Evolutionary conservation across 2,888 invertebrate species (phyloP).

Genomic region (Harmothoe impar): DNA sequence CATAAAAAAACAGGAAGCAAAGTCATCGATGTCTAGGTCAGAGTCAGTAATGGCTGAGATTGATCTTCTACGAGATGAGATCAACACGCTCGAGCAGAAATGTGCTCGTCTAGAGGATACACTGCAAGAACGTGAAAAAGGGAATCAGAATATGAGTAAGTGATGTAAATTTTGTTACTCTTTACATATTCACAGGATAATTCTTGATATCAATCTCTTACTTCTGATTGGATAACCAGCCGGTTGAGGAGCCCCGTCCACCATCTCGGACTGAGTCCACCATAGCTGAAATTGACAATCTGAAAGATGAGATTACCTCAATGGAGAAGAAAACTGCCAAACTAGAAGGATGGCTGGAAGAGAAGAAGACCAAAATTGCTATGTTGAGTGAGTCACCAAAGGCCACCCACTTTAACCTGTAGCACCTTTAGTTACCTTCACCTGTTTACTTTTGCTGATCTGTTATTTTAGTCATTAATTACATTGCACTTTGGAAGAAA

Average conservation of each 20-base stretch:
- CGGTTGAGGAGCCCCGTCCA: conserved; percentile 25
- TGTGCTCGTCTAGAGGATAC: conserved; percentile 72
- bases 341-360: conserved; percentile 57
- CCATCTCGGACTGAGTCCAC: conserved; percentile 35
- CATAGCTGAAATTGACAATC: conserved; percentile 35
- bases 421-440: conserved; percentile 14
- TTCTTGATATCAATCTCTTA: neutral
- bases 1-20: conserved; percentile 16
- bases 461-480: neutral
- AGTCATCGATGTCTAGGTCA: conserved; percentile 52
- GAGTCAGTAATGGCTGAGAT: conserved; percentile 71
- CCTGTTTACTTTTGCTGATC: neutral
- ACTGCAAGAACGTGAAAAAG: neutral
- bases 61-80: conserved; percentile 76
- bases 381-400: conserved; percentile 63
- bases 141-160: conserved; percentile 60
- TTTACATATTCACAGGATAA: neutral
- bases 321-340: conserved; percentile 32
- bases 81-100: conserved; percentile 74
- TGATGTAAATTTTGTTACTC: neutral
- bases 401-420: neutral
- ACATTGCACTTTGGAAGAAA: neutral
- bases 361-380: conserved; percentile 61
- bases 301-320: neutral
- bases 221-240: neutral